A percentile compares a stretch with the other conserved stretches of the same genome.
phyloP scores from a whole-genome alignment of 2,888 invertebrate genomes.

The Cerceris rybyensis region DNA sequence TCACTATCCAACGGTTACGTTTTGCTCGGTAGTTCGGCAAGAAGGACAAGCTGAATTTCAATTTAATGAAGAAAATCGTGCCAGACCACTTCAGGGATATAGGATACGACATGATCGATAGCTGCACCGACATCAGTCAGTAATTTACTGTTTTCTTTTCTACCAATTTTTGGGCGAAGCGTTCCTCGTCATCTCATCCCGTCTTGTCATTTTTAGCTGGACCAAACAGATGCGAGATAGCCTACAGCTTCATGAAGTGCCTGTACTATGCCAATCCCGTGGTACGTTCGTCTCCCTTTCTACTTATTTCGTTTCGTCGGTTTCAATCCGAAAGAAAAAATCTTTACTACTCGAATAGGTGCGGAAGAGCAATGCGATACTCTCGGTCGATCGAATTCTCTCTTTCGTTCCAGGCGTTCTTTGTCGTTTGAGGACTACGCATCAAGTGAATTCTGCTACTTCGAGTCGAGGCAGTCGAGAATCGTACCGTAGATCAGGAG shows the following conservation, averaged over 20 bases:
- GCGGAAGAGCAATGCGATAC: no score
- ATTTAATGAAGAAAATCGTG: constrained; percentile 50
- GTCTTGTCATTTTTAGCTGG: constrained; percentile 63
- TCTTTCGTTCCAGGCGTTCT: constrained; percentile 58
- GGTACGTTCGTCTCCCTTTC: constrained; percentile 56
- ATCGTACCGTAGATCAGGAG: not conserved
- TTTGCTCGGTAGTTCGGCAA: not conserved
- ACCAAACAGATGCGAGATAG: constrained; percentile 69
- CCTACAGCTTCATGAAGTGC: constrained; percentile 72
- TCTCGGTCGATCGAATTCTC: not conserved
- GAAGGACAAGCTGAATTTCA: constrained; percentile 51
- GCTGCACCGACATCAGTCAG: constrained; percentile 59
- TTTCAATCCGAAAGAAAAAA: no score
- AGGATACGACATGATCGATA: constrained; percentile 53
- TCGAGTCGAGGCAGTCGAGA: not conserved
- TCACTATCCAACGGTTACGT: constrained; percentile 11
- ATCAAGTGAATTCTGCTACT: not conserved
- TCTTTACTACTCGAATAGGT: no score
- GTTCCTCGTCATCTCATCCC: not conserved
- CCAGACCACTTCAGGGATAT: constrained; percentile 54
- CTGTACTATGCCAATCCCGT: constrained; percentile 70
- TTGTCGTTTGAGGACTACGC: constrained; percentile 56
- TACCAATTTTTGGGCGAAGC: not conserved
- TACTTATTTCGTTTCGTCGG: no score
- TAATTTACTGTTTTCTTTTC: constrained; percentile 4